Conservation (phyloP, 2,888 invertebrate species). For the Limnephilus lunatus region DNA sequence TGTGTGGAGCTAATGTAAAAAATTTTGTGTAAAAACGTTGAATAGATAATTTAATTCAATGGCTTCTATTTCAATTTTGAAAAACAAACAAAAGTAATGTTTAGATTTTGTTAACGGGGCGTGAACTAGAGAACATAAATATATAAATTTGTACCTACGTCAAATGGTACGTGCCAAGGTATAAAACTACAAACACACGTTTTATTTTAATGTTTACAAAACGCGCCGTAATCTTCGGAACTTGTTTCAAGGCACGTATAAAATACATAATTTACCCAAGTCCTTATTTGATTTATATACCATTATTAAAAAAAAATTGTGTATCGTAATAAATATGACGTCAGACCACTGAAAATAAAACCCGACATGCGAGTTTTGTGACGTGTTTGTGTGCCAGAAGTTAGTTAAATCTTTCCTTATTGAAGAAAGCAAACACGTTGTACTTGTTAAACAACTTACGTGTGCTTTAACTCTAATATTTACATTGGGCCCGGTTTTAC, state of each 20-base stretch:
- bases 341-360: not conserved
- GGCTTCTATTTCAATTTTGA: not conserved
- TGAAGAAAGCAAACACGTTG: too few species aligned
- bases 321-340: not conserved
- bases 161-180: not conserved
- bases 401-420: too few species aligned
- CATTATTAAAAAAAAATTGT: not conserved
- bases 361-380: too few species aligned
- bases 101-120: not conserved
- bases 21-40: not conserved
- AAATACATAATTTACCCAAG: not conserved
- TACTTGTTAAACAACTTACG: too few species aligned
- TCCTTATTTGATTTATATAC: not conserved
- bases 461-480: too few species aligned
- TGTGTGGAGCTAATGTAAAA: too few species aligned
- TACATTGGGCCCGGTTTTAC: too few species aligned
- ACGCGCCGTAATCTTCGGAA: not conserved
- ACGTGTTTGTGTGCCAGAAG: too few species aligned
- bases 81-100: not conserved
- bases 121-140: not conserved
- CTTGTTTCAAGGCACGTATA: not conserved
- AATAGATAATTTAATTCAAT: not conserved
- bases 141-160: not conserved
- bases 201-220: not conserved
- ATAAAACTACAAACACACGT: not conserved